These are phyloP conservation scores for Holacanthella duospinosa DNA, from an alignment of 2,888 invertebrate genomes.

Conservation along the genomic window DNA sequence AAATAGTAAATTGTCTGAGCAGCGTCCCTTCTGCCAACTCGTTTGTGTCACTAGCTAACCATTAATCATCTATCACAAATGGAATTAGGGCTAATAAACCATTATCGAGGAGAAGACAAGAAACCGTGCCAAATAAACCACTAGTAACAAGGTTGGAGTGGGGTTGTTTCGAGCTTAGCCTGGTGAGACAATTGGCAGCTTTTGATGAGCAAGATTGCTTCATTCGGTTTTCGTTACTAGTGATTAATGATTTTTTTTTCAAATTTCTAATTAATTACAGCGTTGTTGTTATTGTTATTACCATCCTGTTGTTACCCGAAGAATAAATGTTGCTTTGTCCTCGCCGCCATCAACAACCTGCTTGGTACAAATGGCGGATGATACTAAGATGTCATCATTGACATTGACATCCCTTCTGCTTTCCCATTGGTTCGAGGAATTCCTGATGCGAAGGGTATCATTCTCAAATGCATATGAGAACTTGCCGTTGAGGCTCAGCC, in stretches of 20 bases:
- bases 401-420: background rate
- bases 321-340: slow-evolving; percentile 50
- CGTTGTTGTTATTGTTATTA: slow-evolving; percentile 42
- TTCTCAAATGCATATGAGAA: slow-evolving; percentile 66
- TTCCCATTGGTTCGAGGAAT: slow-evolving; percentile 17
- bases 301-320: slow-evolving; percentile 65
- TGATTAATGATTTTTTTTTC: background rate
- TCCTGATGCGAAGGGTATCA: slow-evolving; percentile 22
- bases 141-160: background rate
- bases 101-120: background rate
- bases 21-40: background rate
- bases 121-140: background rate
- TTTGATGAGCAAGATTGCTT: too few relatives aligned
- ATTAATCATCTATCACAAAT: background rate
- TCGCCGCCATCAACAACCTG: background rate
- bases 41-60: background rate
- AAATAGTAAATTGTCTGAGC: too few relatives aligned
- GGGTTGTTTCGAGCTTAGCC: background rate
- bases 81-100: slow-evolving; percentile 1
- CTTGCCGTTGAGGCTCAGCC: slow-evolving; percentile 79
- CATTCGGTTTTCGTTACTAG: background rate
- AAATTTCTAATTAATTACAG: too few relatives aligned
- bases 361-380: background rate
- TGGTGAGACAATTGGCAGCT: background rate
- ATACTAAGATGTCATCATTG: background rate